These are phyloP conservation scores for Microtus oregoni DNA, from an alignment of 2,113 vertebrate species.

Conservation along the genomic window DNA sequence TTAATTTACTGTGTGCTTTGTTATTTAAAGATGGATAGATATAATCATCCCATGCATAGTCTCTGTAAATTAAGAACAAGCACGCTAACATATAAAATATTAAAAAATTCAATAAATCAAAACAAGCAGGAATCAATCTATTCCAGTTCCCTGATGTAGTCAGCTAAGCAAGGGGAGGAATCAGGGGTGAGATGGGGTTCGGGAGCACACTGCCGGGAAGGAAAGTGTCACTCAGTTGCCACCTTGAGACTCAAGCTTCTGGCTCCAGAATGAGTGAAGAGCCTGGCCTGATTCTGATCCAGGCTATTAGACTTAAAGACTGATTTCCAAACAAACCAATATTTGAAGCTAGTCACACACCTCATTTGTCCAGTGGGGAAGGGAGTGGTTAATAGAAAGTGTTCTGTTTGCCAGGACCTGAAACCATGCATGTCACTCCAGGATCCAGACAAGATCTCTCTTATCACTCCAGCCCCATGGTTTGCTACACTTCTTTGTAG, in stretches of 20 bases:
- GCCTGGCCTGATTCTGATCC: not conserved
- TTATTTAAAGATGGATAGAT: not conserved
- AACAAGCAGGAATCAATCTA: not conserved
- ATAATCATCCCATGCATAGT: not conserved
- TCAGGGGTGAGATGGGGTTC: rapidly evolving
- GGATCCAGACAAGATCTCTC: not conserved
- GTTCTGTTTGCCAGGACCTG: not conserved
- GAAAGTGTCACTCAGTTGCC: rapidly evolving
- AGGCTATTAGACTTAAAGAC: not conserved
- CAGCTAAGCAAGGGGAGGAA: not conserved
- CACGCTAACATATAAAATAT: not conserved
- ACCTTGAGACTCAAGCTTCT: not conserved
- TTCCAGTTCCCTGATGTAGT: not conserved
- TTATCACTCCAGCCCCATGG: not conserved
- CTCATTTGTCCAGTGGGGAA: not conserved
- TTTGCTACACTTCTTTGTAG: not conserved
- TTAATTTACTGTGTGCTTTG: not conserved
- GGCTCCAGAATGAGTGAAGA: not conserved
- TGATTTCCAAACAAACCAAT: not conserved
- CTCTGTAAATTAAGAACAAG: slow-evolving; percentile 40
- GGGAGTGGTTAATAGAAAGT: not conserved
- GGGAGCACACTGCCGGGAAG: not conserved
- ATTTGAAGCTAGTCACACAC: not conserved
- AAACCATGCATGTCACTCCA: not conserved
- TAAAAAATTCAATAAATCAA: not conserved